Evolutionary conservation across 2,113 vertebrate species (phyloP).

Genomic region (Gallinago paraguaiae): DNA sequence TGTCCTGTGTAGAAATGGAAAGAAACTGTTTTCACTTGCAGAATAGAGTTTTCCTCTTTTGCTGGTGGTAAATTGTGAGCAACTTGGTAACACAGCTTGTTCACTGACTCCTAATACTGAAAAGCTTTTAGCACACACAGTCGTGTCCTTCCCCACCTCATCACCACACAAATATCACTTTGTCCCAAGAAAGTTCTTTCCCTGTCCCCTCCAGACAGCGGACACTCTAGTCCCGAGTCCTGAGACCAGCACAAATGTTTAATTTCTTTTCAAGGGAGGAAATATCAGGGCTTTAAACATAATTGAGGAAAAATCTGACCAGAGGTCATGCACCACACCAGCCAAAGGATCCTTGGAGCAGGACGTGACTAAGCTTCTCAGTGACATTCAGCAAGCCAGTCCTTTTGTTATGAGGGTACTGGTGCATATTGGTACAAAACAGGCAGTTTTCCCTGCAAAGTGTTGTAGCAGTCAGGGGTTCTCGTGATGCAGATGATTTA

Average conservation of each 20-base stretch:
- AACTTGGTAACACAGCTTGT: neutral
- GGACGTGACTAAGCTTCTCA: neutral
- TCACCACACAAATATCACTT: neutral
- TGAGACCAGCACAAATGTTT: neutral
- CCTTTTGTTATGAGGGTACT: neutral
- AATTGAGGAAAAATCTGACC: neutral
- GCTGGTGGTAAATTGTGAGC: neutral
- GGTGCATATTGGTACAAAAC: neutral
- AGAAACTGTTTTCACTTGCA: neutral
- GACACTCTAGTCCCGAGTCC: neutral
- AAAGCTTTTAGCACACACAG: neutral
- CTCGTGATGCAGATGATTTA: neutral
- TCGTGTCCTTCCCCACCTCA: rapidly evolving
- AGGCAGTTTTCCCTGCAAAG: neutral
- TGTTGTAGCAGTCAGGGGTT: neutral
- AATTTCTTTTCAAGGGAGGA: neutral
- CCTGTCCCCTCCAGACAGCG: neutral
- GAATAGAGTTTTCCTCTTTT: neutral
- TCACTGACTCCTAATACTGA: neutral
- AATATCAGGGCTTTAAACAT: neutral
- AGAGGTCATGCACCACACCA: neutral
- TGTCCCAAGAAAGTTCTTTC: neutral
- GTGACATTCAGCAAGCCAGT: neutral
- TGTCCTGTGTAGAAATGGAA: neutral
- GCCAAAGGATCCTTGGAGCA: neutral